Conservation (phyloP, 1,140 invertebrate genomes). For the Drosophila novamexicana region DNA sequence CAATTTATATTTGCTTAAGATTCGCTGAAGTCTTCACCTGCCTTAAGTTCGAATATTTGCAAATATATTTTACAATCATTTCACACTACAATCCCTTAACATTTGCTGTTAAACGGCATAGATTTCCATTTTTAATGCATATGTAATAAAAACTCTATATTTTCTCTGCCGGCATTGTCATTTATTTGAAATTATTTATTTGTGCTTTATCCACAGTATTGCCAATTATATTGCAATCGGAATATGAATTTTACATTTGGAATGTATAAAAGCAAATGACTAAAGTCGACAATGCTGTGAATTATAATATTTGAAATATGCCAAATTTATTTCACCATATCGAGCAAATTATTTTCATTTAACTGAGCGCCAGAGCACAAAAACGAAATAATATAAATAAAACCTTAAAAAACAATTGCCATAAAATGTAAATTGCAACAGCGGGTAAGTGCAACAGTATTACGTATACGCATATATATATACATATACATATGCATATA, state of each 20-base stretch:
- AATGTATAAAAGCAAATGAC: slow-evolving; percentile 10
- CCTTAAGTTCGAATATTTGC: too few species aligned
- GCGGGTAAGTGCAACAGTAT: slow-evolving; percentile 7
- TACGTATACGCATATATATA: slow-evolving; percentile 19
- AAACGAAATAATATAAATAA: slow-evolving; percentile 10
- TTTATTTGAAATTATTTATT: background rate
- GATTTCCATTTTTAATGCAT: too few species aligned
- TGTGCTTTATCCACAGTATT: background rate
- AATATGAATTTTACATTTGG: slow-evolving; percentile 33
- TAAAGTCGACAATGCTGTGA: slow-evolving; percentile 25
- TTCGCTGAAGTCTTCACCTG: too few species aligned
- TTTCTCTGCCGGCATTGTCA: background rate
- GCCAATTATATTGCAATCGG: background rate
- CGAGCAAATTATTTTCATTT: slow-evolving; percentile 43
- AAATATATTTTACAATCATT: too few species aligned
- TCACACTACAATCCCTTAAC: too few species aligned
- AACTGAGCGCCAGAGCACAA: slow-evolving; percentile 2
- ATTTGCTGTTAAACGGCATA: too few species aligned
- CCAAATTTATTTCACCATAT: slow-evolving; percentile 33
- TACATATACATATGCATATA: background rate
- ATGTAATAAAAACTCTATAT: too few species aligned
- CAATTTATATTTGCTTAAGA: too few species aligned
- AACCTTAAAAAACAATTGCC: slow-evolving; percentile 7
- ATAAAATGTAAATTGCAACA: slow-evolving; percentile 39
- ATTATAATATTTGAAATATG: slow-evolving; percentile 39